Conservation (phyloP, 2,113 vertebrate species). For the Zosterops lateralis region DNA sequence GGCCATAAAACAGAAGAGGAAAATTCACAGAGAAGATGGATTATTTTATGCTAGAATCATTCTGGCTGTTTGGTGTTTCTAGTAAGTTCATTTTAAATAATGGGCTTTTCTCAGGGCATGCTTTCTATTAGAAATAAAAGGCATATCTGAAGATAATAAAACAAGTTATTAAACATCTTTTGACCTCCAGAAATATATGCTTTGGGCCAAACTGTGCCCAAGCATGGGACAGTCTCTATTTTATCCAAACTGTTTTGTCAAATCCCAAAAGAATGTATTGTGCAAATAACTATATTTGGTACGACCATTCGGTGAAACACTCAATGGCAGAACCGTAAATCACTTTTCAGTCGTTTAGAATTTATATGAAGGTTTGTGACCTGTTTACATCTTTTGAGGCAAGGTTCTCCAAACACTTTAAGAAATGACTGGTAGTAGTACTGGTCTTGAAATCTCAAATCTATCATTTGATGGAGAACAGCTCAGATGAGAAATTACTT, state of each 20-base stretch:
- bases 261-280: not conserved
- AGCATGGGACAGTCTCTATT: not conserved
- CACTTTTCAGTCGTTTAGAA: not conserved
- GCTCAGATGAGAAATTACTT: not conserved
- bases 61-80: not conserved
- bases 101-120: not conserved
- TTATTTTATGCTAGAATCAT: not conserved
- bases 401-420: conserved; percentile 3
- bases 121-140: not conserved
- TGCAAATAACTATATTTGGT: not conserved
- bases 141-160: not conserved
- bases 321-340: not conserved
- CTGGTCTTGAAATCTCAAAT: not conserved
- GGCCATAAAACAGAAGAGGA: not conserved
- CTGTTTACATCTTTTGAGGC: not conserved
- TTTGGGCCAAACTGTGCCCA: not conserved
- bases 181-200: not conserved
- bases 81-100: not conserved
- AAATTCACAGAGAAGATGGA: not conserved
- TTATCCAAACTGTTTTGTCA: not conserved
- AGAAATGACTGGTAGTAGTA: not conserved
- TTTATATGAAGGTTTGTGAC: not conserved
- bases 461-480: not conserved
- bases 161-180: not conserved
- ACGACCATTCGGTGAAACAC: rapidly evolving